Base-by-base conservation (phyloP, 2,888 invertebrate species). In the Diaprepes abbreviatus region DNA sequence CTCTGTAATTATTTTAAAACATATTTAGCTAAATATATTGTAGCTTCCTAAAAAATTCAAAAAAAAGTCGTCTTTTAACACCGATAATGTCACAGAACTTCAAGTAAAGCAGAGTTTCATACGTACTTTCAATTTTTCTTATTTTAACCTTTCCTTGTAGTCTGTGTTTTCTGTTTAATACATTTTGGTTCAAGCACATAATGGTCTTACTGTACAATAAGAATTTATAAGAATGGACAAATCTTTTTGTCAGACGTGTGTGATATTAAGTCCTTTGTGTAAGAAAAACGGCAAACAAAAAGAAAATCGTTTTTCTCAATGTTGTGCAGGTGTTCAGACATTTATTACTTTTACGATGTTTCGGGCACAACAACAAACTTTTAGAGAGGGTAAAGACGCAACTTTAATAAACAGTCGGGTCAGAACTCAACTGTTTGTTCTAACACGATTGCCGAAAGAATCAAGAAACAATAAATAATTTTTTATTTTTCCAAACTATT, bases 321-420 rank as follows among this genome's bases (percentile, higher is more conserved):
- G 21, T 45, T 45, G 24, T 48, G 14, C 24, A 48, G 48, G 28
- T 48, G 48, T 14, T 48, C 21, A 21, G 48, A 48, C 14, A 48
- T 48, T 48, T 48, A 48, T 28, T 48, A 14, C 48, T n/a, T 48
- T 48, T 14, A 28, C 14, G 7, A 14, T 28, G 28, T 48, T 28
- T 14, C 6, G 14, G 9, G 21, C 17, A 33, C 17, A 17, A 9
- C 16, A 12, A 33, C 33, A 17, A 40, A 40, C 40, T 40, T 43
- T 10, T 21, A 1, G 24, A 24, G 45, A 3, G 24, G n/a, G 21
- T 45, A n/a, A 1, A 17, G 10, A 43, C n/a, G 43, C 9, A 10
- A 21, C 10, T 33, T 33, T 7, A 9, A 6, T 33, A 1, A 48
- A 48, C 12, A 4, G 48, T 12, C n/a, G 48, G 1, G 17, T 17